These are phyloP conservation scores for Sitodiplosis mosellana DNA, from an alignment of 1,140 invertebrate genomes.

Conservation along the genomic window DNA sequence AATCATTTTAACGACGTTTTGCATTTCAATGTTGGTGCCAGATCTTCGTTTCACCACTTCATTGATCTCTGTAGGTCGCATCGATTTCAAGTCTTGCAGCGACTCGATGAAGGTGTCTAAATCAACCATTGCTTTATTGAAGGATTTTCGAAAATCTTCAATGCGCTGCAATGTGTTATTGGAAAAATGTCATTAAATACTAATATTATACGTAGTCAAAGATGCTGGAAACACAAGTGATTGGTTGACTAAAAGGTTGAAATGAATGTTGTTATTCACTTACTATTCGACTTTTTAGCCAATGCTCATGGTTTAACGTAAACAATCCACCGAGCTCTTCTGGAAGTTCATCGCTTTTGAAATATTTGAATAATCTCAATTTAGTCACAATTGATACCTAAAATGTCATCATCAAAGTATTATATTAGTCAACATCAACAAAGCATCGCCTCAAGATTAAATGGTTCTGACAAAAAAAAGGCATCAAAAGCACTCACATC, in stretches of 20 bases:
- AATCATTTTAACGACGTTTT: constrained; percentile 21
- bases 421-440: background rate
- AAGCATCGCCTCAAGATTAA: no score
- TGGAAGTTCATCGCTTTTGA: constrained; percentile 56
- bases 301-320: constrained; percentile 57
- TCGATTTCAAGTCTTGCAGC: constrained; percentile 23
- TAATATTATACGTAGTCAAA: no score
- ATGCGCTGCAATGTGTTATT: constrained; percentile 40
- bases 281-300: constrained; percentile 70
- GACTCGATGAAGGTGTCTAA: constrained; percentile 34
- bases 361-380: constrained; percentile 45
- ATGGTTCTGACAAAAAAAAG: no score
- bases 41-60: constrained; percentile 26
- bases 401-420: background rate
- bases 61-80: constrained; percentile 29
- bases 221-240: no score
- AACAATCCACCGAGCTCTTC: constrained; percentile 60
- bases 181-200: no score
- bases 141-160: constrained; percentile 36
- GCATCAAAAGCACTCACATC: constrained; percentile 25
- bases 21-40: constrained; percentile 26
- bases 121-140: constrained; percentile 29
- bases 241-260: background rate
- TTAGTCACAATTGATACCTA: constrained; percentile 9
- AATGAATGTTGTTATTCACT: constrained; percentile 15